A percentile compares a stretch with the other conserved stretches of the same genome.
Conservation (phyloP, 2,113 vertebrate species). For the Elgaria multicarinata region DNA sequence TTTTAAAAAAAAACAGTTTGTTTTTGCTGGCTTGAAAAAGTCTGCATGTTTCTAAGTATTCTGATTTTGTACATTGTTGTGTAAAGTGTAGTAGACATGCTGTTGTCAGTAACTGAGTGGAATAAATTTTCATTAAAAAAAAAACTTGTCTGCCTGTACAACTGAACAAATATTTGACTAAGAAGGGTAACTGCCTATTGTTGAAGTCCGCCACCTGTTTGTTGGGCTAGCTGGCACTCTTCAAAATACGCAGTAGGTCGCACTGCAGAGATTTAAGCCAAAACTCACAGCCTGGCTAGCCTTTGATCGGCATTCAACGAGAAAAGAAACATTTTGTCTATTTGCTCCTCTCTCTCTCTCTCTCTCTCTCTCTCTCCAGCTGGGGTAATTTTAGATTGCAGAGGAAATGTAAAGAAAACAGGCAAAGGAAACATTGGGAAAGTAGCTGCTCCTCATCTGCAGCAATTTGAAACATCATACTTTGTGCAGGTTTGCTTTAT, state of each 20-base stretch:
- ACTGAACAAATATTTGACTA: slow-evolving; percentile 58
- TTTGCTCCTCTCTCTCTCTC: neutral
- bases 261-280: slow-evolving; percentile 41
- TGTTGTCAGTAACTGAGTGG: slow-evolving; percentile 59
- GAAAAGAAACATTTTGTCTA: slow-evolving; percentile 54
- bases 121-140: slow-evolving; percentile 67
- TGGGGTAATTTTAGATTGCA: slow-evolving; percentile 31
- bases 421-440: neutral
- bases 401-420: slow-evolving; percentile 45
- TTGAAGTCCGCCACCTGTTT: slow-evolving; percentile 62
- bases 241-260: rapidly evolving
- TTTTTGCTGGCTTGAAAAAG: slow-evolving; percentile 9
- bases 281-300: slow-evolving; percentile 37
- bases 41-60: slow-evolving; percentile 39
- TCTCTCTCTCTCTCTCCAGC: slow-evolving; percentile 16
- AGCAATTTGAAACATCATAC: neutral
- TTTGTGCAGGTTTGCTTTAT: neutral
- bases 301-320: slow-evolving; percentile 49
- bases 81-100: slow-evolving; percentile 39
- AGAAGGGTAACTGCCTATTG: slow-evolving; percentile 53
- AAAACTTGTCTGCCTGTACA: slow-evolving; percentile 56
- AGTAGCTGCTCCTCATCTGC: slow-evolving; percentile 5
- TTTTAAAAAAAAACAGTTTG: slow-evolving; percentile 1
- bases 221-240: slow-evolving; percentile 48
- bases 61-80: slow-evolving; percentile 26